Evolutionary conservation across 2,113 vertebrate genomes (phyloP).

Genomic region (Forbesichthys papilliferus): DNA sequence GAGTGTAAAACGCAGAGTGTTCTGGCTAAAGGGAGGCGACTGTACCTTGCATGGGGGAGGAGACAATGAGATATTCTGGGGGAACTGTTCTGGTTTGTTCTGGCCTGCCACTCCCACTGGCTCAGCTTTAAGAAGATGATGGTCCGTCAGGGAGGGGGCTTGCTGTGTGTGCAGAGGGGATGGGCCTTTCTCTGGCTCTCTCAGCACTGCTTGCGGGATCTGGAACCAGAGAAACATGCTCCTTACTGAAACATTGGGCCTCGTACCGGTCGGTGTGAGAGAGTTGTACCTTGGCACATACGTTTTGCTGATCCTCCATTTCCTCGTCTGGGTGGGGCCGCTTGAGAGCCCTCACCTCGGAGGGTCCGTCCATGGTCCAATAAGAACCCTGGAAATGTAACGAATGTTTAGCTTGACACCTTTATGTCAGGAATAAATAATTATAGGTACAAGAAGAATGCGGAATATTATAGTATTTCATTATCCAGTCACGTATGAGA

Average conservation of each 20-base stretch:
- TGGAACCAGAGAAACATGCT: conserved; percentile 15
- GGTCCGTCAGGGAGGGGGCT: conserved; percentile 38
- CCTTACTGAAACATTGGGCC: background rate
- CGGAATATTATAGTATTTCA: background rate
- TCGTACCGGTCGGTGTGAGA: conserved; percentile 32
- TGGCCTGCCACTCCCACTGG: conserved; percentile 12
- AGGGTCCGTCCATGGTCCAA: conserved; percentile 93
- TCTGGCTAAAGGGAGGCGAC: background rate
- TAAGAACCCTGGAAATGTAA: conserved; percentile 87
- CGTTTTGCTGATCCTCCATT: conserved; percentile 72
- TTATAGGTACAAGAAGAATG: background rate
- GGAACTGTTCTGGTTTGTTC: background rate
- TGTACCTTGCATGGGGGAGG: conserved; percentile 79
- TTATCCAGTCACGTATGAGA: background rate
- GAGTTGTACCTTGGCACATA: conserved; percentile 17
- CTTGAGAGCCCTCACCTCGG: conserved; percentile 80
- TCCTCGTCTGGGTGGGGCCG: conserved; percentile 87
- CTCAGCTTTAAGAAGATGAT: conserved; percentile 18
- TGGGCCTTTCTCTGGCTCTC: conserved; percentile 24
- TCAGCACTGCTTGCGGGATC: conserved; percentile 25
- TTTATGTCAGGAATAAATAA: background rate
- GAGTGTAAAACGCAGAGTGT: background rate
- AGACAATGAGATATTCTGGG: conserved; percentile 60
- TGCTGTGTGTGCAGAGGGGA: conserved; percentile 34
- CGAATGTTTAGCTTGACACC: background rate